A percentile compares a stretch with the other conserved stretches of the same genome.
Evolutionary conservation across 37 sponge, comb jelly and placozoan species (phyloP).

Genomic region (Dysidea cf. avara): DNA sequence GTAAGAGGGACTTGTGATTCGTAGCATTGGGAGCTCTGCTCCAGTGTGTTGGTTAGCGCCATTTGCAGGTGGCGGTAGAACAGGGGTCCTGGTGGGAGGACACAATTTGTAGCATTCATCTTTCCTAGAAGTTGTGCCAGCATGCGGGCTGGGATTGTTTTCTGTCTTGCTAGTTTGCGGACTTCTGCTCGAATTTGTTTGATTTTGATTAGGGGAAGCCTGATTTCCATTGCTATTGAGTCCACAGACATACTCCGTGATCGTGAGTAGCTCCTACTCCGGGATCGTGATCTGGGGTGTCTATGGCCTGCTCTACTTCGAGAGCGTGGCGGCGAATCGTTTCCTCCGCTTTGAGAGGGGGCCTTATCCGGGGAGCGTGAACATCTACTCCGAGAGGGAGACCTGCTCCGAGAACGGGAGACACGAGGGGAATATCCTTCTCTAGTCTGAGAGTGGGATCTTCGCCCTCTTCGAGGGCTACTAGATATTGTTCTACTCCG

Average conservation of each 20-base stretch:
- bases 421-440: too few relatives aligned
- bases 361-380: too few relatives aligned
- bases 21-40: slow-evolving; percentile 4
- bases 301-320: too few relatives aligned
- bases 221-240: slow-evolving; percentile 16
- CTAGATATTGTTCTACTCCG: too few relatives aligned
- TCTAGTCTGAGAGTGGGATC: too few relatives aligned
- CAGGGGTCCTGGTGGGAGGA: slow-evolving; percentile 16
- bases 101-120: slow-evolving; percentile 10
- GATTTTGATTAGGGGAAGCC: slow-evolving; percentile 7
- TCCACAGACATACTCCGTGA: slow-evolving; percentile 3
- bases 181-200: not conserved
- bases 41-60: not conserved
- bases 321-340: too few relatives aligned
- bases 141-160: not conserved
- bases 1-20: slow-evolving; percentile 2
- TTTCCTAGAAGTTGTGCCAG: slow-evolving; percentile 13
- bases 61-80: slow-evolving; percentile 18
- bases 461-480: too few relatives aligned
- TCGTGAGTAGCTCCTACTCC: too few relatives aligned
- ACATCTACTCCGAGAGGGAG: too few relatives aligned
- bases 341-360: too few relatives aligned
- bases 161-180: not conserved
- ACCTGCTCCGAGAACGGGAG: too few relatives aligned
- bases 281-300: too few relatives aligned